A percentile compares a stretch with the other conserved stretches of the same genome.
Evolutionary conservation across 1,140 invertebrate genomes (phyloP).

Genomic region (Brachionus calyciflorus): DNA sequence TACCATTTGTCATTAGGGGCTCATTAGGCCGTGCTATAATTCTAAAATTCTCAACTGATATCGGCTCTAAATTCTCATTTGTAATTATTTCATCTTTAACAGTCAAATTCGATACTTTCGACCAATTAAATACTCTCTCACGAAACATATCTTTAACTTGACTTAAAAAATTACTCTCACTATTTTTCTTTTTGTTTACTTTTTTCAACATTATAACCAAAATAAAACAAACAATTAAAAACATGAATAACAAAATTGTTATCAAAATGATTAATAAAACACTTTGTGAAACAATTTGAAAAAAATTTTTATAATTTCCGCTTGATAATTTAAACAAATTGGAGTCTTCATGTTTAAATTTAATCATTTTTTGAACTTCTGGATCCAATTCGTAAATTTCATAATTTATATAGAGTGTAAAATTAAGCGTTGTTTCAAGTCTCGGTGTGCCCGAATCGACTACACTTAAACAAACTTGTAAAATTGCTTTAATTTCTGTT

Average conservation of each 20-base stretch:
- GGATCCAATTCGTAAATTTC: neutral
- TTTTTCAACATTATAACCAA: slow-evolving; percentile 31
- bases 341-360: neutral
- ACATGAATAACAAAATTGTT: slow-evolving; percentile 22
- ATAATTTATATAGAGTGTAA: slow-evolving; percentile 29
- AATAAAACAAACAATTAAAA: slow-evolving; percentile 10
- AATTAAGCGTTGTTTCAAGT: neutral
- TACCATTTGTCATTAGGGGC: neutral
- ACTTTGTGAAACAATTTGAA: slow-evolving; percentile 21
- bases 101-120: neutral
- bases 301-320: slow-evolving; percentile 10
- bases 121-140: neutral
- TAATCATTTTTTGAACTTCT: neutral
- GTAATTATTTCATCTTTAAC: slow-evolving; percentile 5
- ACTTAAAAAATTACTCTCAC: slow-evolving; percentile 5
- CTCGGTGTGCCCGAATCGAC: neutral
- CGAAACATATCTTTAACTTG: neutral
- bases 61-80: neutral
- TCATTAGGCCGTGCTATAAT: neutral
- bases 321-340: slow-evolving; percentile 3
- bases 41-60: slow-evolving; percentile 12
- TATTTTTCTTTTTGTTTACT: neutral
- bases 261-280: slow-evolving; percentile 6
- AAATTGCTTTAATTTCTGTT: too few species aligned
- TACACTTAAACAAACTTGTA: neutral